phyloP scores from a whole-genome alignment of 2,113 vertebrate species.

The Pungitius pungitius region DNA sequence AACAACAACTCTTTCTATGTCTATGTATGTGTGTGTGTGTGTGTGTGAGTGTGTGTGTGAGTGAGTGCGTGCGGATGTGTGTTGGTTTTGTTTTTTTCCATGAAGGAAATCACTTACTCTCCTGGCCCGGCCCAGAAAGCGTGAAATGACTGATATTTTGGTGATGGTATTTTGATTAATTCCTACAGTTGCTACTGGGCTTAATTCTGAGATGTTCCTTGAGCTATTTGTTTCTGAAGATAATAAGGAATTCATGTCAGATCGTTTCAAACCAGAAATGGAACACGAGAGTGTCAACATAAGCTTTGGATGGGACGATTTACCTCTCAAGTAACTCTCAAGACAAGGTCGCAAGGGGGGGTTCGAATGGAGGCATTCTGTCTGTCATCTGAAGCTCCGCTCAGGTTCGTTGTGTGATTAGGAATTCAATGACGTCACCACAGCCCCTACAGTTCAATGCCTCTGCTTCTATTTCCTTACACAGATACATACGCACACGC shows the following conservation, averaged over 20 bases:
- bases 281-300: background rate
- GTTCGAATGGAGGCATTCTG: constrained; percentile 44
- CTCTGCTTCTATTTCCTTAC: constrained; percentile 48
- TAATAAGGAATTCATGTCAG: background rate
- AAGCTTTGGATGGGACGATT: background rate
- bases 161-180: background rate
- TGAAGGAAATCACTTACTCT: background rate
- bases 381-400: constrained; percentile 27
- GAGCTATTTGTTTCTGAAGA: background rate
- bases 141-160: constrained; percentile 4
- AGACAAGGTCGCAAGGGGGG: constrained; percentile 4
- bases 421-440: constrained; percentile 68
- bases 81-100: background rate
- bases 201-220: background rate
- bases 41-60: constrained; percentile 17
- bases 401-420: constrained; percentile 63
- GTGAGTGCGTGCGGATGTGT: background rate
- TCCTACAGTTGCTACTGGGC: background rate
- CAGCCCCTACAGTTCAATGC: constrained; percentile 47
- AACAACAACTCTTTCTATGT: constrained; percentile 59
- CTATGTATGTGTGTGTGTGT: constrained; percentile 13
- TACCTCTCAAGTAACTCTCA: background rate
- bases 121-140: background rate
- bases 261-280: background rate
- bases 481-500: constrained; percentile 21